Evolutionary conservation across 2,888 invertebrate genomes (phyloP).

Genomic region (Scaptomyza flava): DNA sequence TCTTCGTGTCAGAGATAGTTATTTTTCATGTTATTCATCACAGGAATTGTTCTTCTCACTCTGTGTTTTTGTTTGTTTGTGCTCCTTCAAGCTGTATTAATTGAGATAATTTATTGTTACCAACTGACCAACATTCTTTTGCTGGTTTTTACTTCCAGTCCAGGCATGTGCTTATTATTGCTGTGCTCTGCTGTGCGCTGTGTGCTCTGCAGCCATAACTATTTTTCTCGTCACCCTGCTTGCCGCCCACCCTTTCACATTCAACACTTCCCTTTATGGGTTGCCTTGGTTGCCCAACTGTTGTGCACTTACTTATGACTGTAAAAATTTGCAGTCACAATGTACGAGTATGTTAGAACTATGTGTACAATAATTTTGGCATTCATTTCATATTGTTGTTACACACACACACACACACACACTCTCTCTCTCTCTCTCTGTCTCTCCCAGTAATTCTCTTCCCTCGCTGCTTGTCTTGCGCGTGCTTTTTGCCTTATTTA

Average conservation of each 20-base stretch:
- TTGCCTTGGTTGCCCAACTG: constrained; percentile 23
- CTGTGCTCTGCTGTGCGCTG: not conserved
- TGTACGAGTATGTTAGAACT: constrained; percentile 1
- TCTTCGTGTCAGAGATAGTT: not conserved
- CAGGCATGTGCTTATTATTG: not conserved
- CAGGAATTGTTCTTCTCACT: not conserved
- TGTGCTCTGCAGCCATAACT: constrained; percentile 4
- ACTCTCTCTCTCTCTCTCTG: too few relatives aligned
- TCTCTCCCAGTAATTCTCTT: not conserved
- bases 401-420: constrained; percentile 5
- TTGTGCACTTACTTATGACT: constrained; percentile 49
- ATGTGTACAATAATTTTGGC: constrained; percentile 48
- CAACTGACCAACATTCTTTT: constrained; percentile 8
- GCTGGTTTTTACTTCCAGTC: not conserved
- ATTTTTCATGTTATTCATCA: not conserved
- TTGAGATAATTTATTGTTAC: constrained; percentile 2
- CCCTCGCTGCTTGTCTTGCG: constrained; percentile 12
- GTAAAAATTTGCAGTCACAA: constrained; percentile 25
- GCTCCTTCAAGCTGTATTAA: not conserved
- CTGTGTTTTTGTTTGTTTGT: not conserved
- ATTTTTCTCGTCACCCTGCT: not conserved
- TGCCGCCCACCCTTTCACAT: not conserved
- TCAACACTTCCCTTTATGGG: not conserved
- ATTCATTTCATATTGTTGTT: constrained; percentile 55
- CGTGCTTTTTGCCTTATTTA: constrained; percentile 51